Conservation (phyloP, 35 echinoderm and acorn worm genomes). For the Strongylocentrotus purpuratus region DNA sequence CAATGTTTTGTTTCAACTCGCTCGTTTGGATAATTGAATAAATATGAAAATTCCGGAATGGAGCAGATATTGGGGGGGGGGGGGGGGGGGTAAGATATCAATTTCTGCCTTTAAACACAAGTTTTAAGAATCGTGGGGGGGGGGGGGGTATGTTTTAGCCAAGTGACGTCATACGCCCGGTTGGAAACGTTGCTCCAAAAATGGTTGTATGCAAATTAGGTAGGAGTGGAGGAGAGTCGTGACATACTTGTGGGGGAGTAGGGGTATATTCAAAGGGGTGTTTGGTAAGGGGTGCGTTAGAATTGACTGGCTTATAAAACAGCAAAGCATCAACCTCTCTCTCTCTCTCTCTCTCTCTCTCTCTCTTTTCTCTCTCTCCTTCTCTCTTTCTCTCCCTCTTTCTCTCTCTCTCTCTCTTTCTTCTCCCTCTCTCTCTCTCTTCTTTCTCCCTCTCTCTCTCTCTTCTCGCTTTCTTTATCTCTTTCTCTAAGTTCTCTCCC, state of each 20-base stretch:
- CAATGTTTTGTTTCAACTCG: neutral
- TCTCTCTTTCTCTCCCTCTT: neutral
- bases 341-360: neutral
- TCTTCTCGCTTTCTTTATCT: neutral
- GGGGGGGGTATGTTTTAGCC: neutral
- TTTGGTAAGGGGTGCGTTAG: neutral
- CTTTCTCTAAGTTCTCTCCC: neutral
- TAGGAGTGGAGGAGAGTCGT: neutral
- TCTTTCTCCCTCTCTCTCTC: neutral
- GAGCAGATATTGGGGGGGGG: neutral
- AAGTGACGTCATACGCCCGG: neutral
- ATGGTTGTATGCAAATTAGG: conserved; percentile 35
- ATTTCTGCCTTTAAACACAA: neutral
- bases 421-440: neutral
- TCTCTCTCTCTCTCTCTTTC: neutral
- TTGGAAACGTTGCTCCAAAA: neutral
- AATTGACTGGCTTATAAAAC: neutral
- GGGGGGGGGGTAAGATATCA: neutral
- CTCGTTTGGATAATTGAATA: neutral
- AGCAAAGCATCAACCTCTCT: neutral
- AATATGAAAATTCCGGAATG: conserved; percentile 15
- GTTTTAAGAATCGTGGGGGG: neutral
- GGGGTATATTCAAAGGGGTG: neutral
- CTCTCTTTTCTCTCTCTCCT: neutral
- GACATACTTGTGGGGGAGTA: neutral